Base-by-base conservation (phyloP, 2,113 vertebrate species). In the Tamias sibiricus region DNA sequence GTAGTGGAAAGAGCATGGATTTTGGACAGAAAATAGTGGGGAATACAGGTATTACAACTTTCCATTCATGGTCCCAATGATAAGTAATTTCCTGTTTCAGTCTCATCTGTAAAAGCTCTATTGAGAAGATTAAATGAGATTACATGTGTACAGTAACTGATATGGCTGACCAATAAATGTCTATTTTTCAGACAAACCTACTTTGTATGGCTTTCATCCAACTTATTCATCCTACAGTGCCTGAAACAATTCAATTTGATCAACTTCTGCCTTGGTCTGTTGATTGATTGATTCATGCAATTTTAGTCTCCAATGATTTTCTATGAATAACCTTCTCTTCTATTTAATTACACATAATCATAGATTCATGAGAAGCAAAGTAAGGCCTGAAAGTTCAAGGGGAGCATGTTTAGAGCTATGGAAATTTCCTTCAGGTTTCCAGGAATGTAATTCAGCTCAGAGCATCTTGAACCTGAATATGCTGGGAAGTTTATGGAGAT, bases 81-180 rank as follows among this genome's bases (percentile, higher is more conserved):
- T 40, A 87, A 74, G 10, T 35, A 84, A 87, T 22, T 92, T 87
- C 87, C 59, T 76, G 35, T 40, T 35, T 90, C 47, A 47, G 19
- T 54, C 9, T 75, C 35, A 47, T 74, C 28, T 97, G 24, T 85
- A 75, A 85, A 69, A 88, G 32, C 35, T 11, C 20, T n/a, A 0
- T 4, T 86, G 5, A 37, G 35, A 94, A 96, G 62, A 90, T 54
- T 77, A 92, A 89, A 94, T 81, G 72, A 95, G 52, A 85, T 57
- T 62, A 26, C 11, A 42, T 62, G 24, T 49, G 37, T 71, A 40
- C 4, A 84, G 47, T 71, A 94, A 75, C 8, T 80, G 35, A 93
- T 0, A 17, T 37, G 57, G 13, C 44, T 68, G 11, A 6, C 24
- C 8, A 85, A 62, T 32, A 84, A 77, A 90, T 85, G 54, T 69